Base-by-base conservation (phyloP, 2,888 invertebrate genomes). In the Andrena bicolor region DNA sequence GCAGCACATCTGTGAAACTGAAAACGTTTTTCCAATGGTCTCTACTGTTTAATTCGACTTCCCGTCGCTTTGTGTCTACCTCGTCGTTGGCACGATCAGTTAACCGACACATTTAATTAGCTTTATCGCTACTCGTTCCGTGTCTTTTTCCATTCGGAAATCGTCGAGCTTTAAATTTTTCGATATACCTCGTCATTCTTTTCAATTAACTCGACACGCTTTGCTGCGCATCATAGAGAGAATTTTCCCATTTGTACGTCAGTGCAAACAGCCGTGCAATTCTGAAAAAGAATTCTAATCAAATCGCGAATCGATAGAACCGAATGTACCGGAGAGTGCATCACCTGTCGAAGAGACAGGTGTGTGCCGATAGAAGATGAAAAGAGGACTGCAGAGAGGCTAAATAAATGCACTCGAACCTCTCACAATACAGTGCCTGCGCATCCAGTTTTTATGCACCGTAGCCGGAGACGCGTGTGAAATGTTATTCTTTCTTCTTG, bases 21-120 rank as follows among this genome's bases (percentile, higher is more conserved):
- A 30, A 69, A 69, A 30, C 58, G 51, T 41, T 41, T 77, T 53
- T 41, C 51, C 69, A 8, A 8, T 20, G 64, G 51, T 60, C 65
- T 32, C 58, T 41, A 48, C 64, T 23, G 78, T 80, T 77, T 70
- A 65, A 64, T 56, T 78, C 30, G 48, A 64, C 70, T 64, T 60
- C 20, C 8, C 26, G 60, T 7, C 5, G n/a, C 30, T 41, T 64
- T 65, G 16, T 30, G 41, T 77, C 58, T 49, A 64, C 70, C 61
- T 60, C 58, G 16, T 53, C 53, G 32, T 20, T 10, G 16, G 32
- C 30, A 0, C 30, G 60, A 16, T 60, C 48, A 51, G 65, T 78
- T 71, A 71, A 78, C 71, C 49, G 61, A 49, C 71, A 20, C 26
- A 41, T 53, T 80, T 80, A 79, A 79, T 79, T 79, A 69, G 53